Conservation (phyloP, 2,797 vertebrate genomes). For the Ctenopoma multispine region DNA sequence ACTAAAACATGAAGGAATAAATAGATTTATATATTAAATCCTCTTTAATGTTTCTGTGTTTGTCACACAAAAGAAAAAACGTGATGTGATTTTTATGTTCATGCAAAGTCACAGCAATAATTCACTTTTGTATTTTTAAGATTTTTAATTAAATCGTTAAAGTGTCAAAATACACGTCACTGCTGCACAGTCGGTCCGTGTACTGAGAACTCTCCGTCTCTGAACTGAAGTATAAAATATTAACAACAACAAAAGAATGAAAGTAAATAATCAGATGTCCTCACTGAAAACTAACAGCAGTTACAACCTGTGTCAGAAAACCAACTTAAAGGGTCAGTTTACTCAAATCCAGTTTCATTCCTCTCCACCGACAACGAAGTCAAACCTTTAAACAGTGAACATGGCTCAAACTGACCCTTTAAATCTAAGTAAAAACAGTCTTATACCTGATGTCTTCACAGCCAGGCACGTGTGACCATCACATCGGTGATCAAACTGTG, state of each 20-base stretch:
- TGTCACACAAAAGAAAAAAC: not conserved
- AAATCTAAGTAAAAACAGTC: too few species aligned
- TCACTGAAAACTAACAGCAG: not conserved
- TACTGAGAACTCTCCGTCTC: conserved; percentile 42
- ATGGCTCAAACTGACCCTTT: too few species aligned
- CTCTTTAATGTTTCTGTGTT: not conserved
- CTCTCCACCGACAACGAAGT: too few species aligned
- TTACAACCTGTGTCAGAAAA: not conserved
- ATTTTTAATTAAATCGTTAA: conserved; percentile 11
- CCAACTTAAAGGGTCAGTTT: conserved; percentile 21
- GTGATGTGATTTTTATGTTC: not conserved
- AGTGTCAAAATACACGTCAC: conserved; percentile 20
- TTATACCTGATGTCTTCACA: too few species aligned
- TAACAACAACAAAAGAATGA: not conserved
- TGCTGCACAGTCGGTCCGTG: not conserved
- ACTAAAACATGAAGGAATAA: conserved; percentile 2
- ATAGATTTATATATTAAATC: conserved; percentile 1
- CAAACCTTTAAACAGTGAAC: too few species aligned
- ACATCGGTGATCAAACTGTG: too few species aligned
- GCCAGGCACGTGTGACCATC: too few species aligned
- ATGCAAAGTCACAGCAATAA: conserved; percentile 11
- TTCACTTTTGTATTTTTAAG: too few species aligned
- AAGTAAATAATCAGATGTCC: too few species aligned
- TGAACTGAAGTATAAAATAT: conserved; percentile 1
- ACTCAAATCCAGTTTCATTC: too few species aligned